Base-by-base conservation (phyloP, 2,113 vertebrate genomes). In the Lanius ludovicianus region DNA sequence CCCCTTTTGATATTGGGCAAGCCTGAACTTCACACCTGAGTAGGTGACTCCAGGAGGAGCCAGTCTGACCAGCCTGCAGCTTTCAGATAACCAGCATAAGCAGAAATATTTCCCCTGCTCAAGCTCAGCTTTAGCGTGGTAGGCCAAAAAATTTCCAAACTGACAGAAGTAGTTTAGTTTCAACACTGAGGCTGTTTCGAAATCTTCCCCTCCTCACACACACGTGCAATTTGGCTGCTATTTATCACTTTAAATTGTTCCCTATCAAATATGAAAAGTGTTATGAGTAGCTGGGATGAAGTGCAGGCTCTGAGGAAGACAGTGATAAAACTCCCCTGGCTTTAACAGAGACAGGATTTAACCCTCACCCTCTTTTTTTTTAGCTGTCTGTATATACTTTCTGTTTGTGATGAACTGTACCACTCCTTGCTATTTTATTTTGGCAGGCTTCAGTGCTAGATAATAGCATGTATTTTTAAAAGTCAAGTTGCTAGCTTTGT, bases 171-270 rank as follows among this genome's bases (percentile, higher is more conserved):
- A 62, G 50, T 84, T 93, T 55, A 39, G 50, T 93, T 95, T 88
- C 10, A 23, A 55, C 68, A 70, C 80, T 30, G 39, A 94, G 37
- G 13, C 27, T 59, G 16, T 80, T 91, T 76, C 62, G 55, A 77
- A 69, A 52, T 87, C 81, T 85, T 46, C 13, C 11, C 16, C 44
- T 47, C n/a, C 46, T 33, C 55, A 41, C 63, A 68, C 53, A 78
- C 35, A 87, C 5, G 11, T 57, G 22, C 37, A 81, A 28, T 90
- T 92, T 92, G 76, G 41, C 93, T 93, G 81, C 82, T 87, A 11
- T 93, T 94, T 95, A 90, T 96, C 87, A 78, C 44, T 93, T 90
- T 31, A 93, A 91, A 90, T 96, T 70, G 78, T 77, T 82, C 39
- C 78, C 85, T 95, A 80, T 91, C 79, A 67, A 93, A 44, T 80